Conservation (phyloP, 2,888 invertebrate species). For the Tenthredo amoena region DNA sequence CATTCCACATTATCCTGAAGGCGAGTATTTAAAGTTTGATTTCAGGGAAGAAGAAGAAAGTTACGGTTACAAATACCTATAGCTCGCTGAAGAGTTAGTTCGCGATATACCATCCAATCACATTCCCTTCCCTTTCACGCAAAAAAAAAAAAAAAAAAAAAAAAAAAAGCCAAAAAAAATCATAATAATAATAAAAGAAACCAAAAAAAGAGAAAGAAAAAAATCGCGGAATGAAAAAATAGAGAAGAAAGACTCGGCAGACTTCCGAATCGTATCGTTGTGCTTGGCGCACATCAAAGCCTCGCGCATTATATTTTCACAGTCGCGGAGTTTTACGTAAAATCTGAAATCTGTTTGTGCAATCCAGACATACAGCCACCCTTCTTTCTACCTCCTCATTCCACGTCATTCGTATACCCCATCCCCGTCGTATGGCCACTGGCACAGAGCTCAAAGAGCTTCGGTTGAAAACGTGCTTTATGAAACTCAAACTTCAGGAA, state of each 20-base stretch:
- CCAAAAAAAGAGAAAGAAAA: not conserved
- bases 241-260: not conserved
- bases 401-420: not conserved
- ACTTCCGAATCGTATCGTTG: not conserved
- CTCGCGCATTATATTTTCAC: constrained; percentile 38
- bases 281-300: constrained; percentile 16
- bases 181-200: no score
- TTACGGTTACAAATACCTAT: not conserved
- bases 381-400: not conserved
- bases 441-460: constrained; percentile 40
- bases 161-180: not conserved
- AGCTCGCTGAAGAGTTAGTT: not conserved
- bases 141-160: not conserved
- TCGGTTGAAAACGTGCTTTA: constrained; percentile 32
- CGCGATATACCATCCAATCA: constrained; percentile 19
- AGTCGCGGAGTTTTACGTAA: constrained; percentile 40
- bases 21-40: not conserved
- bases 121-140: not conserved
- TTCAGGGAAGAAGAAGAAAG: not conserved
- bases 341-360: constrained; percentile 47
- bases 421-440: not conserved
- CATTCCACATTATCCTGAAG: not conserved
- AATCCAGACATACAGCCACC: constrained; percentile 43
- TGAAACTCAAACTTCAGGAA: constrained; percentile 36
- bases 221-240: not conserved